phyloP scores from a whole-genome alignment of 2,797 vertebrate genomes.

The Oreochromis grahami region DNA sequence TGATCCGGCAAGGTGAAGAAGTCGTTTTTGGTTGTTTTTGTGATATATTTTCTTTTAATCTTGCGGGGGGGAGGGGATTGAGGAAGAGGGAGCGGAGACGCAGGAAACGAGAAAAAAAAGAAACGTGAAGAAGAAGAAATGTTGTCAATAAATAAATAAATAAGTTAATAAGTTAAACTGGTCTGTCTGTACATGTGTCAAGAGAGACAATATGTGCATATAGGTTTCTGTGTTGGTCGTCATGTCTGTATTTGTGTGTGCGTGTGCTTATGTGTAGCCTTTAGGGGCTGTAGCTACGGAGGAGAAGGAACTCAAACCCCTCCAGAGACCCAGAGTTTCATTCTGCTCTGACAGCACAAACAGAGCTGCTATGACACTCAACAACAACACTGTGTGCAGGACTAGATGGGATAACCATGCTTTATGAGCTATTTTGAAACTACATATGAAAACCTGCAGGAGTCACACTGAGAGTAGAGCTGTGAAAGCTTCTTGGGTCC shows the following conservation, averaged over 20 bases:
- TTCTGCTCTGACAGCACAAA: slow-evolving; percentile 32
- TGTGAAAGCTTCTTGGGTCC: not conserved
- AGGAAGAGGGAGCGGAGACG: slow-evolving; percentile 17
- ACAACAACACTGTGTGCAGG: slow-evolving; percentile 7
- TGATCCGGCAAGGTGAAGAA: slow-evolving; percentile 61
- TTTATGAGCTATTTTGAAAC: not conserved
- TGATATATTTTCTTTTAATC: not conserved
- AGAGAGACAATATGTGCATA: not conserved
- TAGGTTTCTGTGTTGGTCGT: not conserved
- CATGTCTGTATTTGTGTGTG: not conserved
- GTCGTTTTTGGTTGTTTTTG: not conserved
- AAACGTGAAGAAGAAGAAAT: slow-evolving; percentile 26
- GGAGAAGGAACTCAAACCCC: slow-evolving; percentile 9
- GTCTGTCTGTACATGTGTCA: slow-evolving; percentile 66
- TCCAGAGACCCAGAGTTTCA: slow-evolving; percentile 13
- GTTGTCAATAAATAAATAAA: slow-evolving; percentile 73
- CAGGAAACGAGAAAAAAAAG: slow-evolving; percentile 28
- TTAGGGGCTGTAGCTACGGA: slow-evolving; percentile 31
- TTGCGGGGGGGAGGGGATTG: not conserved
- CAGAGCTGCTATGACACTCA: slow-evolving; percentile 25
- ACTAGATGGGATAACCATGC: slow-evolving; percentile 3
- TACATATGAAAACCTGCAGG: not conserved
- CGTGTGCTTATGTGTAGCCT: slow-evolving; percentile 17
- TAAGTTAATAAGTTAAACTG: slow-evolving; percentile 73
- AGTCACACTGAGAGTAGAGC: not conserved